Conservation (phyloP, 1,140 invertebrate genomes). For the Cyclargus thomasi region DNA sequence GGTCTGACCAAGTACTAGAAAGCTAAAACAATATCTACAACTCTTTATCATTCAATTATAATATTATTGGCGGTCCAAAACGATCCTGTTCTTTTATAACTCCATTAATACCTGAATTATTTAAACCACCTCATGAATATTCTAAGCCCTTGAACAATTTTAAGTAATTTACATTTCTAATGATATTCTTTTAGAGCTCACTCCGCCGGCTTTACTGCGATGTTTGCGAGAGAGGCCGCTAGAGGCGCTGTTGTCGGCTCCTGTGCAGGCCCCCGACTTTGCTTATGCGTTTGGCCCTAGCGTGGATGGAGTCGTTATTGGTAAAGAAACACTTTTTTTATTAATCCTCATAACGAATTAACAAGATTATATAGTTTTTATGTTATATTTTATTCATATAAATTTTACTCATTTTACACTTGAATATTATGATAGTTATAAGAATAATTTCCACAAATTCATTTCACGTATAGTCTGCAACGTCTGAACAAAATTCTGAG, state of each 20-base stretch:
- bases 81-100: neutral
- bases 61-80: neutral
- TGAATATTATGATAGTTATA: too few relatives aligned
- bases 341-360: too few relatives aligned
- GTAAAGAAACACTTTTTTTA: constrained; percentile 56
- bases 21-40: neutral
- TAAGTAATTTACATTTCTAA: constrained; percentile 15
- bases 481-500: too few relatives aligned
- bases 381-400: too few relatives aligned
- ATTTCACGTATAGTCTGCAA: too few relatives aligned
- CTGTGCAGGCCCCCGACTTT: constrained; percentile 87
- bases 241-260: constrained; percentile 82
- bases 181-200: constrained; percentile 72
- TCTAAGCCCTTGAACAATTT: neutral
- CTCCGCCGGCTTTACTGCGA: constrained; percentile 84
- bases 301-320: constrained; percentile 93
- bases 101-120: constrained; percentile 1
- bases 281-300: constrained; percentile 92
- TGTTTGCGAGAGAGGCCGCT: constrained; percentile 89
- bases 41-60: neutral
- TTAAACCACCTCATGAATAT: constrained; percentile 4
- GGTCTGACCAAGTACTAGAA: neutral
- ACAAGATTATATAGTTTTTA: too few relatives aligned
- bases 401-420: too few relatives aligned
- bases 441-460: too few relatives aligned